Percentiles rank a stretch among this genome's conserved stretches.
Evolutionary conservation across 2,113 vertebrate genomes (phyloP).

Genomic region (Marmota flaviventris): DNA sequence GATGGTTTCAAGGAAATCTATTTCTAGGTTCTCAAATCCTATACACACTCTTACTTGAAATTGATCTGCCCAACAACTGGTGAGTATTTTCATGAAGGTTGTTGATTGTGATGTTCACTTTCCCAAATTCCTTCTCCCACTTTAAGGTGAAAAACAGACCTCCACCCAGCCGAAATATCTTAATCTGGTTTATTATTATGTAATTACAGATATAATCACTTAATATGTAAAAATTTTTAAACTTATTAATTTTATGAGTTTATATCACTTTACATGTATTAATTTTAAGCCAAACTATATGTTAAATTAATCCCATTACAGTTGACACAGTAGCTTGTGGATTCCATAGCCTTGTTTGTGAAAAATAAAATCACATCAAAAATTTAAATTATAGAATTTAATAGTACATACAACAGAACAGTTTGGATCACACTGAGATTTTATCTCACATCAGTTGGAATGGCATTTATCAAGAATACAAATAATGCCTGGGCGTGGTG

Average conservation of each 20-base stretch:
- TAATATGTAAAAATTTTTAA: neutral
- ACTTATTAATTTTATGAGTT: neutral
- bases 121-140: neutral
- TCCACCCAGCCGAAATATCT: neutral
- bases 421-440: neutral
- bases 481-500: too few species aligned
- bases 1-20: neutral
- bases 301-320: neutral
- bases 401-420: neutral
- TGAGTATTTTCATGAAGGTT: neutral
- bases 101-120: neutral
- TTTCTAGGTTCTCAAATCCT: neutral
- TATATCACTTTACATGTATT: neutral
- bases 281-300: constrained; percentile 3
- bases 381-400: neutral
- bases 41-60: neutral
- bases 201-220: neutral
- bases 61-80: neutral
- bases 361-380: neutral
- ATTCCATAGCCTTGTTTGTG: neutral
- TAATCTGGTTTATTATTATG: neutral
- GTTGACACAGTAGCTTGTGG: neutral
- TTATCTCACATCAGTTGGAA: neutral
- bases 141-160: neutral
- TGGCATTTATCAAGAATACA: too few species aligned